Evolutionary conservation across 2,113 vertebrate genomes (phyloP), one percentile per base, ranked within the genome.

Genomic region (Echinops telfairi): DNA sequence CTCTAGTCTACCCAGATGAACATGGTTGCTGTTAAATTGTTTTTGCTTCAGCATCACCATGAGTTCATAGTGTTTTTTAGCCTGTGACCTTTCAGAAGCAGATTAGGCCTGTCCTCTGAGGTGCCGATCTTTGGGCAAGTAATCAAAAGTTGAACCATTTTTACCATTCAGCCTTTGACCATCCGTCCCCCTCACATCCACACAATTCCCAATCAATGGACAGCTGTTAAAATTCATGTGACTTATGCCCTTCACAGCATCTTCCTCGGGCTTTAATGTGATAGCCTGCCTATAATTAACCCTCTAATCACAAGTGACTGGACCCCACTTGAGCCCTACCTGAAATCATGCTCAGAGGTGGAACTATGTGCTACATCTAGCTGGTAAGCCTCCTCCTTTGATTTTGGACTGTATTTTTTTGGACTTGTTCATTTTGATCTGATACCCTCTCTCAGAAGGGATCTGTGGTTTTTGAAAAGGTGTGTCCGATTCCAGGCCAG

Each of bases 401-500:
- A 40, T 68, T n/a, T 82, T 2, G 70, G 36, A 17, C 62, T 4
- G 0, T 20, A 4, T 58, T 31, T 47, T 73, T 11, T 16, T 19
- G 57, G 70, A 38, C n/a, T 14, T 68, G 9, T 64, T 33, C 4
- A 7, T 11, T 82, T 84, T 78, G 16, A 3, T 58, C 29, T 36
- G 43, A 31, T 0, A 1, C 14, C n/a, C 20, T 53, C 3, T 57
- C 57, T 75, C 22, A 80, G 47, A 22, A 29, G 9, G 7, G 1
- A 0, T 20, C n/a, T n/a, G 58, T 64, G 22, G 9, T 22, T 68
- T 95, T 92, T 88, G 36, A 96, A 96, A 80, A 78, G 43, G 15
- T n/a, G 8, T 90, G 22, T 86, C 71, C 6, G 1, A 23, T 29
- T 94, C 91, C 57, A 86, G 27, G 93, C 93, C 88, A 82, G 83